Evolutionary conservation across 2,113 vertebrate genomes (phyloP), one percentile per base, ranked within the genome.

Genomic region (Albula goreensis): DNA sequence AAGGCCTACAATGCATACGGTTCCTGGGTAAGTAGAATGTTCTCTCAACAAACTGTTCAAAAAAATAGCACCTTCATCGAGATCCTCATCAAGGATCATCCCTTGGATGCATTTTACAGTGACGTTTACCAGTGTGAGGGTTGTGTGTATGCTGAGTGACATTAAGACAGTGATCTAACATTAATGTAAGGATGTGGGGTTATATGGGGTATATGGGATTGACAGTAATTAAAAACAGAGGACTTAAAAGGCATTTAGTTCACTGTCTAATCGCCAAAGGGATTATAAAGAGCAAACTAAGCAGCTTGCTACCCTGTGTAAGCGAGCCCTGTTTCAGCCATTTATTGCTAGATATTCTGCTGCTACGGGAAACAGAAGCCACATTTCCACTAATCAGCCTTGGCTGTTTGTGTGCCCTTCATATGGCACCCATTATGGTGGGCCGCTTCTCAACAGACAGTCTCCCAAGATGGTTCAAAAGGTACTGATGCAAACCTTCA

Each of bases 211-310:
- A 10, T 70, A 31, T 10, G n/a, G n/a, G 8, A 2, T 74, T n/a
- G 8, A 74, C 6, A 2, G 70, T 1, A n/a, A 74, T 31, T 74
- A 31, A 31, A 31, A 31, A 31, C 70, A 74, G 70, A 25, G 70
- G 70, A 74, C n/a, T 74, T 74, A 74, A 74, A 22, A n/a, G 70
- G 70, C 70, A 31, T 74, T 74, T 31, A 31, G 70, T 74, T 74
- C 11, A 22, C 70, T 31, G 70, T 74, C 70, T 31, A 74, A 74
- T 74, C 70, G 31, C n/a, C 70, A 74, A 31, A 74, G 1, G 70
- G 70, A 74, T 31, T 74, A 31, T 22, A 74, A 74, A 74, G n/a
- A 74, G 70, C 70, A 31, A n/a, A 22, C 70, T 74, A 31, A 74
- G 70, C n/a, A 31, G 70, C 22, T 74, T 31, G 70, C n/a, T 9